Conservation (phyloP, 2,113 vertebrate species). For the Petroica traversi region DNA sequence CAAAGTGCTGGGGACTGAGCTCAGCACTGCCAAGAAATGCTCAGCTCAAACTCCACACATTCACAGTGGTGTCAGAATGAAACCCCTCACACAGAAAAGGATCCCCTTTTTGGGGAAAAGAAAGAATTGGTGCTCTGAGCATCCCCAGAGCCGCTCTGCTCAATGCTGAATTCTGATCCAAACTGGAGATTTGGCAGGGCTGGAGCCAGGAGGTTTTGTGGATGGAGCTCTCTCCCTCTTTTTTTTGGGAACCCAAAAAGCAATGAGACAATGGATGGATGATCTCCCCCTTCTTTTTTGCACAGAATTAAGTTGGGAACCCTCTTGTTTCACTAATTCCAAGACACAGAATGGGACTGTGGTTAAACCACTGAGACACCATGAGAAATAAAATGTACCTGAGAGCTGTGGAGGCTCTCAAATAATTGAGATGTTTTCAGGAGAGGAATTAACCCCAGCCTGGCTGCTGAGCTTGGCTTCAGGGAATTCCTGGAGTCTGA, state of each 20-base stretch:
- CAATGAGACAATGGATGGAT: not conserved
- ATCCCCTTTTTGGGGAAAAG: not conserved
- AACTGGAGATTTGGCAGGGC: not conserved
- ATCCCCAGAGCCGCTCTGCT: not conserved
- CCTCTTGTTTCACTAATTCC: not conserved
- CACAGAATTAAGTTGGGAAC: not conserved
- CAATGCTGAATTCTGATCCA: not conserved
- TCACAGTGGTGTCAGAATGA: not conserved
- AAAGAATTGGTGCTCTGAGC: not conserved
- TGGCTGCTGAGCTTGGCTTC: not conserved
- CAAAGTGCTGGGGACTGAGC: not conserved
- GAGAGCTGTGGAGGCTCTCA: constrained; percentile 41
- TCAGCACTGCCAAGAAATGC: not conserved
- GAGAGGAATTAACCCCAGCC: not conserved
- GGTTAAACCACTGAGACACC: not conserved
- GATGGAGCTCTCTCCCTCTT: not conserved
- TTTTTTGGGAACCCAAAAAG: not conserved
- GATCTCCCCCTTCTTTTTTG: not conserved
- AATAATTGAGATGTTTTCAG: not conserved
- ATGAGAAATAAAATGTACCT: not conserved
- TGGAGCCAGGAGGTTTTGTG: not conserved
- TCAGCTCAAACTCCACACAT: not conserved
- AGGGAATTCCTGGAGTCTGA: not conserved
- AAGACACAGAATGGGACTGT: not conserved
- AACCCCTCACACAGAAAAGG: not conserved